Base-by-base conservation (phyloP, 2,113 vertebrate genomes). In the Odontophorus gujanensis region DNA sequence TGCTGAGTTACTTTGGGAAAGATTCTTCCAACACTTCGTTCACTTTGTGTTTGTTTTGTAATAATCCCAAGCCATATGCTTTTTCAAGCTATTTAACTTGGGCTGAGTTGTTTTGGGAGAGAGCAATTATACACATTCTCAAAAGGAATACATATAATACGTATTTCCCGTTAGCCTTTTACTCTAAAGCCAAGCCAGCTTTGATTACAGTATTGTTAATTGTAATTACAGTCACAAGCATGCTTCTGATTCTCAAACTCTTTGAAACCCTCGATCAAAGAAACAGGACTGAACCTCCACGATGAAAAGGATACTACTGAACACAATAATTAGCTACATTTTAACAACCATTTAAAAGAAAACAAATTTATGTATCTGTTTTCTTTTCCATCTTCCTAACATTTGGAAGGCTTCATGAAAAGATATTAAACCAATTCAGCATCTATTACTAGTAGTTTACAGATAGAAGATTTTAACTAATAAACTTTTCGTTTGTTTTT, bases 241-340 rank as follows among this genome's bases (percentile, higher is more conserved):
- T 95, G 92, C 82, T 83, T 97, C 95, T 97, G 90, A 96, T 95
- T 97, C 24, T 86, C 91, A 95, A 95, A 95, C 51, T 93, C 91
- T 96, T 97, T 97, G 96, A 97, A 97, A 91, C 90, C 68, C 76
- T 51, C n/a, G 89, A 96, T 97, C 92, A 97, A 97, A 87, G 92
- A 96, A 96, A 88, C 71, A 87, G 26, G 92, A 85, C 53, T 55
- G 88, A 94, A 89, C 90, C 82, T 57, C 84, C 65, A 48, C 94
- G 97, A 97, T 97, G 89, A 98, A 97, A 98, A 96, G 85, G 72
- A 90, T 96, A 81, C 63, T 53, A 22, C 7, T 90, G 77, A 95
- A 96, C 95, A 94, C 81, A 34, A 57, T 95, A 96, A 97, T 97
- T 95, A 97, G 68, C 92, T 89, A 80, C 58, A 91, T 94, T 96